Percentiles rank a stretch among this genome's conserved stretches.
These are phyloP conservation scores for Pogonomyrmex californicus DNA, from an alignment of 1,140 invertebrate species.

Conservation along the genomic window DNA sequence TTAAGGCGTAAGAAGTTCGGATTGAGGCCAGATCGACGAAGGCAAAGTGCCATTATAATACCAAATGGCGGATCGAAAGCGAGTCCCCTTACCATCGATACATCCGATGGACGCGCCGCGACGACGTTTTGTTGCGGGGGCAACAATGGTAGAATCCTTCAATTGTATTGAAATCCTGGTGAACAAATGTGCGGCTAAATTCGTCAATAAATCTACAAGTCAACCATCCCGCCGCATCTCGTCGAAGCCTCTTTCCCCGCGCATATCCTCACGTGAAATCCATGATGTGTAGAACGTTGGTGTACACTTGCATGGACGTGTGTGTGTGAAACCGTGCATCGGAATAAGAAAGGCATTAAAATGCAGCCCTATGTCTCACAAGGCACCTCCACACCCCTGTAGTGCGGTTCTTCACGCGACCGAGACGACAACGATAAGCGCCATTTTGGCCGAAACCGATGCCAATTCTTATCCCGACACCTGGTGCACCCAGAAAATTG, in stretches of 20 bases:
- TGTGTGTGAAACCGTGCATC: constrained; percentile 14
- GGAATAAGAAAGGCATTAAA: constrained; percentile 71
- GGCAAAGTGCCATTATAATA: constrained; percentile 79
- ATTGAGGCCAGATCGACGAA: constrained; percentile 66
- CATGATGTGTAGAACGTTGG: constrained; percentile 21
- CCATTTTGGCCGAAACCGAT: constrained; percentile 75
- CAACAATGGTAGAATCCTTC: constrained; percentile 79
- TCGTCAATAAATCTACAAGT: constrained; percentile 84
- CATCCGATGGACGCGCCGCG: constrained; percentile 37
- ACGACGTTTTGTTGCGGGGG: constrained; percentile 63
- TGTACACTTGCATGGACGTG: neutral
- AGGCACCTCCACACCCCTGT: neutral
- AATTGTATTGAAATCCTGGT: constrained; percentile 83
- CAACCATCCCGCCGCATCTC: constrained; percentile 68
- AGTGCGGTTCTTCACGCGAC: constrained; percentile 66
- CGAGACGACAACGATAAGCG: constrained; percentile 67
- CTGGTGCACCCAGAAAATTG: constrained; percentile 63
- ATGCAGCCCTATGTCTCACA: constrained; percentile 61
- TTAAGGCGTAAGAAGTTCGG: constrained; percentile 17
- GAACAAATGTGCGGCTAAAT: constrained; percentile 83
- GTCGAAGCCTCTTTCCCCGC: constrained; percentile 5
- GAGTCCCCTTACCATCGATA: constrained; percentile 11
- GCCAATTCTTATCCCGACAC: constrained; percentile 77
- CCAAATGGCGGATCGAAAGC: constrained; percentile 72
- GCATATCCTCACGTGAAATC: constrained; percentile 24